Conservation (phyloP, 2,888 invertebrate species). For the Empis livida region DNA sequence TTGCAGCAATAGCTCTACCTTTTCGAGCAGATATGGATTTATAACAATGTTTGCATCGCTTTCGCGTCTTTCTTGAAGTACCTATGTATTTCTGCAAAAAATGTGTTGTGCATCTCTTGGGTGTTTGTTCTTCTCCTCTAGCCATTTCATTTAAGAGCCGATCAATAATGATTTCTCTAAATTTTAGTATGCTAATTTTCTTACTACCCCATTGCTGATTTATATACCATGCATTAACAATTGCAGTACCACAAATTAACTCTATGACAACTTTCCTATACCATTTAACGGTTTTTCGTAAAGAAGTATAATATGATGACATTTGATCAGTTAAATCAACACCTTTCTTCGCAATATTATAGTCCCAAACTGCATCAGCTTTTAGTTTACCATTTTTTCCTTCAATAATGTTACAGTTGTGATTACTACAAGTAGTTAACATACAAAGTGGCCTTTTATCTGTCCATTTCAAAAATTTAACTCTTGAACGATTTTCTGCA, state of each 20-base stretch:
- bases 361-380: slow-evolving; percentile 4
- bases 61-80: slow-evolving; percentile 1
- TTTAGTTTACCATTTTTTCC: slow-evolving; percentile 5
- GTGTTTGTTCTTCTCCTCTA: neutral
- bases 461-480: slow-evolving; percentile 8
- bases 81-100: slow-evolving; percentile 1
- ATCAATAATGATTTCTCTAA: no score
- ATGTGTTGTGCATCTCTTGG: slow-evolving; percentile 1
- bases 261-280: slow-evolving; percentile 6
- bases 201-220: no score
- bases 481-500: neutral
- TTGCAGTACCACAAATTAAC: neutral
- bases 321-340: slow-evolving; percentile 8
- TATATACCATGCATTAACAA: no score
- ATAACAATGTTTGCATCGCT: slow-evolving; percentile 1
- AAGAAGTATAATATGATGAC: slow-evolving; percentile 2
- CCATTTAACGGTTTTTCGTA: slow-evolving; percentile 4
- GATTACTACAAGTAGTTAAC: slow-evolving; percentile 6
- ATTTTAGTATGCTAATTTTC: no score
- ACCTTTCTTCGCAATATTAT: slow-evolving; percentile 8
- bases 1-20: slow-evolving; percentile 1
- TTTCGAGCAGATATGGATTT: slow-evolving; percentile 1
- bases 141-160: neutral
- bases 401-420: slow-evolving; percentile 7
- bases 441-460: slow-evolving; percentile 1